Conservation (phyloP, 2,888 invertebrate genomes). For the Nephrotoma guestfalica region DNA sequence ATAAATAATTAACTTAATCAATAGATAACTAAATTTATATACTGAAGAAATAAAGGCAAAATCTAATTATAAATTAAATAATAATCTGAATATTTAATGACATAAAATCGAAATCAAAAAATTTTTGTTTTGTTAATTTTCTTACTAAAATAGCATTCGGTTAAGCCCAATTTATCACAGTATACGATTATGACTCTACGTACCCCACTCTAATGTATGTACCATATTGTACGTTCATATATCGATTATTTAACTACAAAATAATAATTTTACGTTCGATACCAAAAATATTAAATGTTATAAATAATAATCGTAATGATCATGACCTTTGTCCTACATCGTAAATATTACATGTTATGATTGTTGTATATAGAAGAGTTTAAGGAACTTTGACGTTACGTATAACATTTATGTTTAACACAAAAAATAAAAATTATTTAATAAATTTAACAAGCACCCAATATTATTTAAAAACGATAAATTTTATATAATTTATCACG, state of each 20-base stretch:
- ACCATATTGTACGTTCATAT: background rate
- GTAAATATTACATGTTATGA: background rate
- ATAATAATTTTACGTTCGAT: background rate
- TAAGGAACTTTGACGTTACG: too few species aligned
- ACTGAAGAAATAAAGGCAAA: background rate
- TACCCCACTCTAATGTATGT: background rate
- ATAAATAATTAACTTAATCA: background rate
- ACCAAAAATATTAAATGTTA: background rate
- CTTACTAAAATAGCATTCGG: background rate
- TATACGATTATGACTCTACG: background rate
- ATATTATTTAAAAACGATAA: too few species aligned
- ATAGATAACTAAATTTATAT: background rate
- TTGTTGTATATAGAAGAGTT: too few species aligned
- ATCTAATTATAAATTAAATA: background rate
- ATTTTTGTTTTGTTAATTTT: background rate
- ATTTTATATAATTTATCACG: too few species aligned
- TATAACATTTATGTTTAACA: too few species aligned
- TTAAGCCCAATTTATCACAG: background rate
- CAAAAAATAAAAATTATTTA: too few species aligned
- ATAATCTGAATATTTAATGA: background rate
- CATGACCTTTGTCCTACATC: background rate
- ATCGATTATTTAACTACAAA: background rate
- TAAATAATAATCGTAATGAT: background rate
- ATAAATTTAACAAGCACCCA: too few species aligned
- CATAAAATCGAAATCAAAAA: background rate